Evolutionary conservation across 2,113 vertebrate species (phyloP).

Genomic region (Corythornis cristatus): DNA sequence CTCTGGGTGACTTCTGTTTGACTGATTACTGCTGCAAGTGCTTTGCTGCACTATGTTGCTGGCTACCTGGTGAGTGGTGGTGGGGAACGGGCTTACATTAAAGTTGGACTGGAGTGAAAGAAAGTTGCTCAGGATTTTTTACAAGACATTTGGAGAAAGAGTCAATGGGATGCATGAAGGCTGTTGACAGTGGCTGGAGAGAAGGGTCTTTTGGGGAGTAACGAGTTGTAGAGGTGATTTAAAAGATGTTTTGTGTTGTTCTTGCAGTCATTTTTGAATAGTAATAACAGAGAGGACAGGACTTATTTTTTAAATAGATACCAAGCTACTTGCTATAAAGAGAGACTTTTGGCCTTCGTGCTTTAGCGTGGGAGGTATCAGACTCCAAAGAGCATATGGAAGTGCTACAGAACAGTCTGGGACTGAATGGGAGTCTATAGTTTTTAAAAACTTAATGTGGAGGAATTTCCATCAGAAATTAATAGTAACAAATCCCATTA

Average conservation of each 20-base stretch:
- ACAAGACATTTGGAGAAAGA: neutral
- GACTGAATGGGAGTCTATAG: neutral
- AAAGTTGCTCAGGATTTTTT: neutral
- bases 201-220: neutral
- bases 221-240: neutral
- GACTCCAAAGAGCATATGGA: accelerated
- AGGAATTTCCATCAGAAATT: neutral
- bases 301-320: neutral
- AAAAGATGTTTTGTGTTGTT: neutral
- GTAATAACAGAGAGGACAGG: neutral
- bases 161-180: neutral
- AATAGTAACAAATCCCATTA: neutral
- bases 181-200: neutral
- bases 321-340: neutral
- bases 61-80: neutral
- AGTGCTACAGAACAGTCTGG: neutral
- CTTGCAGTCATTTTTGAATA: neutral
- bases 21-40: neutral
- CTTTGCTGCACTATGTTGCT: neutral
- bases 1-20: neutral
- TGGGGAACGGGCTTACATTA: accelerated
- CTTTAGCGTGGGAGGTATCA: neutral
- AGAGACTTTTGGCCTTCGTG: neutral
- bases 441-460: neutral
- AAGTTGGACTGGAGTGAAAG: neutral